Evolutionary conservation across 2,797 vertebrate genomes (phyloP).

Genomic region (Intellagama lesueurii): DNA sequence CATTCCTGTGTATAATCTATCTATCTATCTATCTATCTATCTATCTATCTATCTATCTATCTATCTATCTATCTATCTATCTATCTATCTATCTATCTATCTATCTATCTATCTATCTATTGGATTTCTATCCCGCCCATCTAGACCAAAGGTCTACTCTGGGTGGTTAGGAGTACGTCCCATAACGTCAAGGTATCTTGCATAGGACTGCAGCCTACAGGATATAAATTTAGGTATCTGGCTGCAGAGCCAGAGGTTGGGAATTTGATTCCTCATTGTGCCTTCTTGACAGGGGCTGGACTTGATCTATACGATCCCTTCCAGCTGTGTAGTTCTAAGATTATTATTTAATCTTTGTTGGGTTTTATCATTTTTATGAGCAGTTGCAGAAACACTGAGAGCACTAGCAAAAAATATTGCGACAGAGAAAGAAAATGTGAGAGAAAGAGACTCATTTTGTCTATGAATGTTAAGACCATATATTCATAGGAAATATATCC

Average conservation of each 20-base stretch:
- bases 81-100: no score
- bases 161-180: not conserved
- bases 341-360: not conserved
- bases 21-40: no score
- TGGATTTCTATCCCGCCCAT: no score
- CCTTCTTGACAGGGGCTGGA: no score
- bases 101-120: no score
- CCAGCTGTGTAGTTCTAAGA: no score
- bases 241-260: no score
- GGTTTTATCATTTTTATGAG: not conserved
- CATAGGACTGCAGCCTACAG: not conserved
- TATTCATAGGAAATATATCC: slow-evolving; percentile 63
- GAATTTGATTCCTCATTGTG: no score
- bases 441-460: slow-evolving; percentile 29
- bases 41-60: no score
- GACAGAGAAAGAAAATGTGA: slow-evolving; percentile 17
- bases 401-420: slow-evolving; percentile 19
- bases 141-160: no score
- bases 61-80: no score
- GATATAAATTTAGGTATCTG: not conserved
- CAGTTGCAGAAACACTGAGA: not conserved
- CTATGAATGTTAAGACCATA: slow-evolving; percentile 19
- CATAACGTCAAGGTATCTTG: not conserved
- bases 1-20: not conserved
- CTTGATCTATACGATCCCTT: no score